Base-by-base conservation (phyloP, 2,888 invertebrate genomes). In the Amorpha juglandis region DNA sequence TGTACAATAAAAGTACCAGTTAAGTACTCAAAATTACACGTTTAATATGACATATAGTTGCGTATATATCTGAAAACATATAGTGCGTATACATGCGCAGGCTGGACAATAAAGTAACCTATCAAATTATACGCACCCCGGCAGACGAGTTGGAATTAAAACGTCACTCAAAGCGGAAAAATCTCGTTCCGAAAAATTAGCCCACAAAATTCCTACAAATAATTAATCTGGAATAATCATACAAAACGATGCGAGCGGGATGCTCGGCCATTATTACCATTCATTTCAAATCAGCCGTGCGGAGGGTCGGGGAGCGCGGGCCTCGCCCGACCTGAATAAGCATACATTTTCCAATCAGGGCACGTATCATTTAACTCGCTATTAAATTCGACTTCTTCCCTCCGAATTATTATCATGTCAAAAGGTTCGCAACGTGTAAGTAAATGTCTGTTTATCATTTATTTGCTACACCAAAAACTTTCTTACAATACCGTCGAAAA, bases 141-240 rank as follows among this genome's bases (percentile, higher is more conserved):
- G 82, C 81, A 81, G 83, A 84, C 75, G 86, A 87, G 84, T 86
- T 85, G 80, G 83, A 90, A 93, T 93, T 92, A 92, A 92, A 92
- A 91, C 88, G 91, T 91, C 92, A 90, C 83, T 90, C 92, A 91
- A 90, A 90, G 89, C 87, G 90, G 91, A 90, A 91, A 91, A 92
- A 91, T 90, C 87, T 84, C 88, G 82, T 92, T 93, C 91, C 92
- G 85, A 92, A 90, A 92, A 92, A 93, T 93, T 92, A 90, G 89
- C 91, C 90, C 89, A 83, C 88, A 79, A 87, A 93, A 91, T 91
- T 91, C 92, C 89, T 87, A 90, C 93, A 92, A 93, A 93, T 92
- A 93, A 93, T 92, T 92, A 93, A 92, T 93, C 92, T 90, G 90
- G 92, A 92, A 92, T 93, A 92, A 93, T 93, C 92, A 93, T 92